Conservation (phyloP, 64 coral and sea anemone species). For the Montipora foliosa region DNA sequence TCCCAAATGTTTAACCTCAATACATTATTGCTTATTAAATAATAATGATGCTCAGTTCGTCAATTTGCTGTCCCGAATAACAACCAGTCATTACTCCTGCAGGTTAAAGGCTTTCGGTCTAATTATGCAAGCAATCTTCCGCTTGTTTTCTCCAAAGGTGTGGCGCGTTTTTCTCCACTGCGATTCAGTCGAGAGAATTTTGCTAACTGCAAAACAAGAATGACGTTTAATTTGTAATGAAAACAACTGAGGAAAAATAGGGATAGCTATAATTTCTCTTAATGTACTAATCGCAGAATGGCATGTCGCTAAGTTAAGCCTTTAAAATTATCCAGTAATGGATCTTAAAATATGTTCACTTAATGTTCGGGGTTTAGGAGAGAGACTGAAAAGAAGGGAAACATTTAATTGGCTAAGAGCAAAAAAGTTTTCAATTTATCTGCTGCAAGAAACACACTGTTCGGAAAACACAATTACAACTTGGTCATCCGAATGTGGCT, state of each 20-base stretch:
- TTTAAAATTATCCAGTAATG: too few relatives aligned
- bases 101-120: not conserved
- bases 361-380: too few relatives aligned
- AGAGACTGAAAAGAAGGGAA: too few relatives aligned
- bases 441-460: too few relatives aligned
- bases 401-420: too few relatives aligned
- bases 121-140: not conserved
- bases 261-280: not conserved
- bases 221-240: constrained; percentile 13
- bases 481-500: too few relatives aligned
- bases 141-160: not conserved
- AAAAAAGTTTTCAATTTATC: too few relatives aligned
- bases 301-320: not conserved
- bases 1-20: constrained; percentile 57
- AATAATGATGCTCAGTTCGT: constrained; percentile 67
- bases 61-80: constrained; percentile 29
- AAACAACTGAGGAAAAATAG: constrained; percentile 1
- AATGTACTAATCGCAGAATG: not conserved
- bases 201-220: not conserved
- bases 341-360: too few relatives aligned
- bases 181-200: not conserved
- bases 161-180: too few relatives aligned
- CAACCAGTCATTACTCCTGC: not conserved
- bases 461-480: too few relatives aligned
- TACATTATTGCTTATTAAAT: constrained; percentile 76